Conservation (phyloP, 1,140 invertebrate genomes). For the Anastrepha obliqua region DNA sequence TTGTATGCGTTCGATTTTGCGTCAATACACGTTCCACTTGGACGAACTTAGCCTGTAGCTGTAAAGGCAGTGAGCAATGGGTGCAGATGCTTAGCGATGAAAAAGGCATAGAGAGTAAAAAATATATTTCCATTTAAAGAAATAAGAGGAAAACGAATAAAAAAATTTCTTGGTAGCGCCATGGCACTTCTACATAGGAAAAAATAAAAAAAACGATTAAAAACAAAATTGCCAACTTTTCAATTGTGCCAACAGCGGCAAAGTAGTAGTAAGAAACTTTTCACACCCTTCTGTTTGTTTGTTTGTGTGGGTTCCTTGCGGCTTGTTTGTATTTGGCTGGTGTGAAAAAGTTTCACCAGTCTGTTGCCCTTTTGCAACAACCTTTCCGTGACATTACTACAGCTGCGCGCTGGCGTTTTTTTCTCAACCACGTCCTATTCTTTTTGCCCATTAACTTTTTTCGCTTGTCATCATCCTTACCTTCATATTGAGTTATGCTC, state of each 20-base stretch:
- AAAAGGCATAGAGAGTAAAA: background rate
- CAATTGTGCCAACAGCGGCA: conserved; percentile 14
- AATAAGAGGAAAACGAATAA: background rate
- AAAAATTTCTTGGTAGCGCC: background rate
- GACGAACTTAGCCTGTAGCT: background rate
- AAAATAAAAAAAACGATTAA: conserved; percentile 17
- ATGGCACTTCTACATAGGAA: background rate
- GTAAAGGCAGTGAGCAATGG: background rate
- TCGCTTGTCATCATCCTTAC: background rate
- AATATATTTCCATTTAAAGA: conserved; percentile 1
- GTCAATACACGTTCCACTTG: background rate
- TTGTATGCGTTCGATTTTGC: background rate
- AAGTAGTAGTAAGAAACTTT: conserved; percentile 34
- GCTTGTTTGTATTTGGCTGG: conserved; percentile 43
- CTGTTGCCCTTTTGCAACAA: conserved; percentile 36
- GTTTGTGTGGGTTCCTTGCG: conserved; percentile 44
- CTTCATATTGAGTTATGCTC: background rate
- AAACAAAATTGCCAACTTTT: conserved; percentile 24
- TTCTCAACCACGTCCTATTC: background rate
- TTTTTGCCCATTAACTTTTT: conserved; percentile 9
- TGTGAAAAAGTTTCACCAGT: conserved; percentile 18
- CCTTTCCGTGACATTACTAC: background rate
- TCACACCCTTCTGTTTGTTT: conserved; percentile 28
- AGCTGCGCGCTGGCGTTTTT: background rate
- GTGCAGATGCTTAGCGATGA: too few relatives aligned